Conservation (phyloP, 1,140 invertebrate species). For the Tetragnatha versicolor region DNA sequence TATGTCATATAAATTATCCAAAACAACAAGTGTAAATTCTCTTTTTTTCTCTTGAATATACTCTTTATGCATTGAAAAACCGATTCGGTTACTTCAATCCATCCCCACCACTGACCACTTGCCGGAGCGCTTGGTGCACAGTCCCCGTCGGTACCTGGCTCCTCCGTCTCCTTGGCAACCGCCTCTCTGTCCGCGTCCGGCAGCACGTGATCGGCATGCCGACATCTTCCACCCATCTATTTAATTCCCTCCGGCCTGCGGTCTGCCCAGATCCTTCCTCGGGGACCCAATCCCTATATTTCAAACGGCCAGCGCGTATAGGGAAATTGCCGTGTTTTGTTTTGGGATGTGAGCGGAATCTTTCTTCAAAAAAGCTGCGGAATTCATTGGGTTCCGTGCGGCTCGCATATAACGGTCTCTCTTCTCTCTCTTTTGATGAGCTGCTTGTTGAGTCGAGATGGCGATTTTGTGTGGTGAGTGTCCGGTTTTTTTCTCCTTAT, state of each 20-base stretch:
- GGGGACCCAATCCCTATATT: constrained; percentile 43
- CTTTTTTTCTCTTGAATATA: no score
- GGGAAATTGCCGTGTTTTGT: constrained; percentile 33
- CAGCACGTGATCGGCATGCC: constrained; percentile 49
- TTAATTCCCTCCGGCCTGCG: constrained; percentile 50
- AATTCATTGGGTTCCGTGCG: not conserved
- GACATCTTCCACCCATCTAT: constrained; percentile 43
- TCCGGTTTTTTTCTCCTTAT: not conserved
- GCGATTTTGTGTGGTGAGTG: not conserved
- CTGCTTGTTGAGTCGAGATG: not conserved
- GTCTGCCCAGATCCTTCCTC: constrained; percentile 41
- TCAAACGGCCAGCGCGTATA: constrained; percentile 16
- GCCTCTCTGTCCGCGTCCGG: constrained; percentile 48
- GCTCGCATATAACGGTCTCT: not conserved
- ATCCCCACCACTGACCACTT: no score
- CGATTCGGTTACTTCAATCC: no score
- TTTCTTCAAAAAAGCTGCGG: no score
- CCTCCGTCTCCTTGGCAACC: constrained; percentile 34
- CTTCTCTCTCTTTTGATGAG: not conserved
- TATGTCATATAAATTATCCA: no score
- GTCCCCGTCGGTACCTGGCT: constrained; percentile 40
- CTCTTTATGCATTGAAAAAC: no score
- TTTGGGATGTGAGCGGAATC: no score
- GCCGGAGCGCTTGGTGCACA: no score
- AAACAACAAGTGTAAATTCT: no score